Evolutionary conservation across 2,797 vertebrate species (phyloP), one percentile per base, ranked within the genome.

Genomic region (Gambusia yucatana): DNA sequence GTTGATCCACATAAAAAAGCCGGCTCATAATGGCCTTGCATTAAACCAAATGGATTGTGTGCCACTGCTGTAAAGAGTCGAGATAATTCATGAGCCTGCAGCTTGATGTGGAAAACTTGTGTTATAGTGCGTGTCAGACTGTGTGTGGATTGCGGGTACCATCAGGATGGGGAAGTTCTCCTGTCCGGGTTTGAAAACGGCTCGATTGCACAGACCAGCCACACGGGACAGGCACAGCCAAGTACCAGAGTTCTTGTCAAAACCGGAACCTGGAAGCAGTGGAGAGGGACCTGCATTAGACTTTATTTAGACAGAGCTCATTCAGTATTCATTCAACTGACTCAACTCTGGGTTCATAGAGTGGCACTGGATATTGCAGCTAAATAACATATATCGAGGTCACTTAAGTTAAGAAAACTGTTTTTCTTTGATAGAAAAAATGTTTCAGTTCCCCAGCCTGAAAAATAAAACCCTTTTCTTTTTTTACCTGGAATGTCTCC

Each of bases 181-280:
- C 87, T 98, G 97, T 61, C 95, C 97, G 0, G 94, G 93, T 92
- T 95, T 97, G 94, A 98, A 98, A 77, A 96, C 96, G 0, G 97
- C 97, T 1, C 97, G 95, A 89, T 98, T 98, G 88, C 97, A 98
- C 70, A 98, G 96, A 0, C 94, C 96, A 0, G 97, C 97, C 0
- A 98, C 95, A 1, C 96, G 95, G 71, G 97, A 95, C 91, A 98
- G 94, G 72, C 96, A 91, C n/a, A 89, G 72, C 97, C 97, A 98
- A 20, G 97, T 98, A 73, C 91, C 82, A 0, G 97, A 98, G 89
- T 93, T 97, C 95, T 96, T 98, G 93, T 98, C 97, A 33, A 98
- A 98, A n/a, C 96, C 93, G 25, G 78, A 95, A 74, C 97, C 97
- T 98, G 90, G 46, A 80, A 89, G 86, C 81, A 78, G 39, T 81